Evolutionary conservation across 2,888 invertebrate species (phyloP).

Genomic region (Sarcophaga subvicina): DNA sequence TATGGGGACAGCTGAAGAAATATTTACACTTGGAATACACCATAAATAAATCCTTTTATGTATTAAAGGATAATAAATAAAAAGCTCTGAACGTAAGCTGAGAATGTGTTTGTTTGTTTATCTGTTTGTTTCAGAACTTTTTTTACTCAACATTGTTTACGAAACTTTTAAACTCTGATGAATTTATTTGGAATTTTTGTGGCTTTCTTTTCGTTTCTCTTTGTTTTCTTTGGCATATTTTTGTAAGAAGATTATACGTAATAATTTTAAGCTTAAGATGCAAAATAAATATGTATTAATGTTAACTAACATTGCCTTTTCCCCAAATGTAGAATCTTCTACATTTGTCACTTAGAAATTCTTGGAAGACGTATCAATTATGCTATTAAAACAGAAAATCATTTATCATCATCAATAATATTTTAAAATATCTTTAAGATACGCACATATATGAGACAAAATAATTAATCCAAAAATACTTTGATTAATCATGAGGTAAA

Average conservation of each 20-base stretch:
- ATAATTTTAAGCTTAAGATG: slow-evolving; percentile 53
- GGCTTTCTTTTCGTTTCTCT: slow-evolving; percentile 9
- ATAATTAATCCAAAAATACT: too few relatives aligned
- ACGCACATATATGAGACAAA: too few relatives aligned
- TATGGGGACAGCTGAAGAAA: slow-evolving; percentile 30
- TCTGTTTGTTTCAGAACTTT: slow-evolving; percentile 2
- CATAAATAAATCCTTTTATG: slow-evolving; percentile 65
- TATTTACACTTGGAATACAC: slow-evolving; percentile 33
- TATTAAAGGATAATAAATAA: slow-evolving; percentile 61
- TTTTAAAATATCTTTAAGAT: too few relatives aligned
- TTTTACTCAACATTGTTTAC: background rate
- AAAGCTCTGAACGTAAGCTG: background rate
- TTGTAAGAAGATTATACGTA: slow-evolving; percentile 51
- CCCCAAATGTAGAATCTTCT: too few relatives aligned
- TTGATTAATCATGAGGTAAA: too few relatives aligned
- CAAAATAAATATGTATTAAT: slow-evolving; percentile 21
- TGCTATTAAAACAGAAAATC: too few relatives aligned
- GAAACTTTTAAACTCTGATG: slow-evolving; percentile 44
- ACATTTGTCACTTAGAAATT: too few relatives aligned
- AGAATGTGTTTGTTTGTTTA: slow-evolving; percentile 14
- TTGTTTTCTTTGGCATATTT: background rate
- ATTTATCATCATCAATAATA: too few relatives aligned
- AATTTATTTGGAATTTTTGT: slow-evolving; percentile 62
- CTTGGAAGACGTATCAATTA: too few relatives aligned
- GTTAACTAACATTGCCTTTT: too few relatives aligned